Evolutionary conservation across 2,888 invertebrate genomes (phyloP).

Genomic region (Tipula helvola): DNA sequence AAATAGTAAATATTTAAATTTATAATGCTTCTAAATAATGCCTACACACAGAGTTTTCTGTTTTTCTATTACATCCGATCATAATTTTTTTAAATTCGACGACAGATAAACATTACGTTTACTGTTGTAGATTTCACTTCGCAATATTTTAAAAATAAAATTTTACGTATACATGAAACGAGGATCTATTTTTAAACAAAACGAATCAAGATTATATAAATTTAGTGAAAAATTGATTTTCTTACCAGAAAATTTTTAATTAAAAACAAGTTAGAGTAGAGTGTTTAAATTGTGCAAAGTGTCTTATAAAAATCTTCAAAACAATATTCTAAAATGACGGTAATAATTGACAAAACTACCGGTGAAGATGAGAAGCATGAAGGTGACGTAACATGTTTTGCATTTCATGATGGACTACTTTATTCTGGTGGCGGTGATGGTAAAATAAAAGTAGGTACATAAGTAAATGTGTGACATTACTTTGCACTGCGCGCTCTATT

Average conservation of each 20-base stretch:
- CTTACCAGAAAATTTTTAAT: background rate
- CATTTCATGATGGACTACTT: constrained; percentile 25
- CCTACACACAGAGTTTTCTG: no score
- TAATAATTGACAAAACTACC: constrained; percentile 22
- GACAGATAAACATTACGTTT: background rate
- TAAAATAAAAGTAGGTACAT: constrained; percentile 30
- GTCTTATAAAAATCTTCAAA: no score
- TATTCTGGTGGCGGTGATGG: constrained; percentile 36
- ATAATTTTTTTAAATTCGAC: background rate
- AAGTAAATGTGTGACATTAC: constrained; percentile 13
- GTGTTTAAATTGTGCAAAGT: background rate
- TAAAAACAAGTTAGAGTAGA: background rate
- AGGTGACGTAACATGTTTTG: constrained; percentile 30
- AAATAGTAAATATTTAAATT: no score
- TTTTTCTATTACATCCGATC: no score
- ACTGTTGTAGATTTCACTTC: background rate
- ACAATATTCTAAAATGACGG: constrained; percentile 16
- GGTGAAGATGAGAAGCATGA: constrained; percentile 24
- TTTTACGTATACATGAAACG: background rate
- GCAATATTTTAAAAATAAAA: background rate
- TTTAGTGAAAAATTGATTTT: background rate
- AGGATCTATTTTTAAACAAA: background rate
- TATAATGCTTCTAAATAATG: no score
- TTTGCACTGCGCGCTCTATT: background rate
- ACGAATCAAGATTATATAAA: background rate